Conservation (phyloP, 2,888 invertebrate genomes). For the Parnassius orleans region DNA sequence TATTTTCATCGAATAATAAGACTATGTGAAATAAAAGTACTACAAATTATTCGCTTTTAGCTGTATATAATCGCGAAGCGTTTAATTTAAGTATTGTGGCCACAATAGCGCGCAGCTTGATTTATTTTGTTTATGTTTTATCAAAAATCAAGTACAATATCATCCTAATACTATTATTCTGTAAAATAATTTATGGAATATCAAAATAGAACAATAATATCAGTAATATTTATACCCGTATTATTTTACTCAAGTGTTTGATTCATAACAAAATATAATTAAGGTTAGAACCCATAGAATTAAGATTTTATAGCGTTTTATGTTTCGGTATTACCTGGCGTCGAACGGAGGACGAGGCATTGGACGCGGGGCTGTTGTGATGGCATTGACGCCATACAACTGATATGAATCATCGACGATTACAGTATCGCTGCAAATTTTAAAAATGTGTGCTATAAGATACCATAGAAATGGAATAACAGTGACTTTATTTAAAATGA, state of each 20-base stretch:
- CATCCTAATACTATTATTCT: no score
- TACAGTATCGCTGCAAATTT: slow-evolving; percentile 57
- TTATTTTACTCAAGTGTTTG: no score
- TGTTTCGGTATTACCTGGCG: slow-evolving; percentile 51
- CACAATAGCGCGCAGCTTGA: slow-evolving; percentile 60
- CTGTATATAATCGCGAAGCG: slow-evolving; percentile 1
- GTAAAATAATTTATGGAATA: no score
- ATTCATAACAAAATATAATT: not conserved
- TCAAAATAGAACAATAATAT: no score
- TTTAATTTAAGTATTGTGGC: slow-evolving; percentile 49
- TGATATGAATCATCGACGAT: slow-evolving; percentile 67
- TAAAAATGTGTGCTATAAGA: not conserved
- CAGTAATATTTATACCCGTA: no score
- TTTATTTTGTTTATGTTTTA: no score
- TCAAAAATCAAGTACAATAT: no score
- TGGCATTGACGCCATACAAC: slow-evolving; percentile 61
- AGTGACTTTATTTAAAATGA: no score
- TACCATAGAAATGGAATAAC: no score
- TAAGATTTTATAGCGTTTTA: not conserved
- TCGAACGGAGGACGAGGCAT: slow-evolving; percentile 70
- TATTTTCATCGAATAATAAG: no score
- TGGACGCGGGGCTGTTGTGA: slow-evolving; percentile 58
- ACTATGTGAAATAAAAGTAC: not conserved
- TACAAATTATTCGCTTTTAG: not conserved
- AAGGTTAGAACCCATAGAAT: not conserved